Percentiles rank a stretch among this genome's conserved stretches.
These are phyloP conservation scores for Amblyornis subalaris DNA, from an alignment of 2,113 vertebrate genomes.

Conservation along the genomic window DNA sequence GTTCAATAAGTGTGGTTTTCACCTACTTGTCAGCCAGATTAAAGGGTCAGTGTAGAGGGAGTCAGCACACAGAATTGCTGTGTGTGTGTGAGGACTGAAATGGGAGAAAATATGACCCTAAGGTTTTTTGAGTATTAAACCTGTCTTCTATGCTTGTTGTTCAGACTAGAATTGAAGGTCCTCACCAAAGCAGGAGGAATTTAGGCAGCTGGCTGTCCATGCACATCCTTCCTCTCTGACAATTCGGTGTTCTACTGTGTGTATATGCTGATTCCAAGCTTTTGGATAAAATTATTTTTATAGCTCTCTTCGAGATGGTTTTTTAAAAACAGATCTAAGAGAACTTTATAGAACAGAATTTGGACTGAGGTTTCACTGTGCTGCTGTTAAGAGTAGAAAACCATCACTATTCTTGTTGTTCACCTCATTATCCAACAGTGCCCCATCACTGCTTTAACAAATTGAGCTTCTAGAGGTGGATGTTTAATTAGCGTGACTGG, in stretches of 20 bases:
- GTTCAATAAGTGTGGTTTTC: not conserved
- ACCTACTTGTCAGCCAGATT: not conserved
- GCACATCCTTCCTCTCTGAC: rapidly evolving
- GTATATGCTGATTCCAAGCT: not conserved
- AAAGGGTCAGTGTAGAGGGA: not conserved
- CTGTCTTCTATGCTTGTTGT: not conserved
- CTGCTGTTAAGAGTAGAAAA: not conserved
- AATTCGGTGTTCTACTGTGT: not conserved
- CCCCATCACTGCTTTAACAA: not conserved
- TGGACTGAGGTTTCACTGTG: not conserved
- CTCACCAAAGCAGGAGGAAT: not conserved
- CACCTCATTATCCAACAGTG: not conserved
- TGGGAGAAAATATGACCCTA: not conserved
- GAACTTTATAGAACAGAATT: not conserved
- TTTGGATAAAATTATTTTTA: not conserved
- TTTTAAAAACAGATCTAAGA: not conserved
- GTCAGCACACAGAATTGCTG: not conserved
- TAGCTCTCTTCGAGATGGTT: not conserved
- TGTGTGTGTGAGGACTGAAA: not conserved
- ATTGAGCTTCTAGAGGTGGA: not conserved
- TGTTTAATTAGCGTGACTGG: not conserved
- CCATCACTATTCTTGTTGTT: not conserved
- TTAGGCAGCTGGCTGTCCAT: not conserved
- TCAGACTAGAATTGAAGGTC: not conserved
- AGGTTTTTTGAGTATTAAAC: not conserved